These are phyloP conservation scores for Diachasma alloeum DNA, from an alignment of 1,140 invertebrate genomes.

Conservation along the genomic window DNA sequence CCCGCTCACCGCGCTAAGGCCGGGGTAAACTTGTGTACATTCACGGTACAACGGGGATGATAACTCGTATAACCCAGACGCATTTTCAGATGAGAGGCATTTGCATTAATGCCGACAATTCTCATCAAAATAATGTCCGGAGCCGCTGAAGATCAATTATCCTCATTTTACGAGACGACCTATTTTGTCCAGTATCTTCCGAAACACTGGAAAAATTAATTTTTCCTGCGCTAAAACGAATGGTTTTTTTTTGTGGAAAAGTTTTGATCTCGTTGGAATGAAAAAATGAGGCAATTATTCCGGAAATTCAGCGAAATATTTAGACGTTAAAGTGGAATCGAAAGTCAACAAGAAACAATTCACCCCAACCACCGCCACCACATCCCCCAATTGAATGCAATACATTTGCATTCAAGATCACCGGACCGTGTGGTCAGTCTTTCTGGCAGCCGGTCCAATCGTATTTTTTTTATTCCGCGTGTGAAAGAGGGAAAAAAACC, in stretches of 20 bases:
- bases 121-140: background rate
- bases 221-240: no score
- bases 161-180: no score
- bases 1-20: background rate
- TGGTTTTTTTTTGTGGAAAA: no score
- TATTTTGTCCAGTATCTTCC: no score
- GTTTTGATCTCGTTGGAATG: no score
- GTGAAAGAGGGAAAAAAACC: slow-evolving; percentile 4
- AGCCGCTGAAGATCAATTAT: background rate
- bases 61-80: background rate
- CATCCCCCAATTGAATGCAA: background rate
- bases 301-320: background rate
- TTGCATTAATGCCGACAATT: background rate
- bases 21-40: background rate
- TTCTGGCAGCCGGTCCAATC: background rate
- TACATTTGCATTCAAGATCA: slow-evolving; percentile 8
- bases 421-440: slow-evolving; percentile 3
- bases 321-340: slow-evolving; percentile 1
- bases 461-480: background rate
- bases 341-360: slow-evolving; percentile 16
- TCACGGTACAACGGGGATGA: background rate
- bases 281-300: no score
- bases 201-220: no score
- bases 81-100: background rate
- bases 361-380: background rate